Conservation (phyloP, 2,113 vertebrate genomes). For the Pelvicachromis taeniatus region DNA sequence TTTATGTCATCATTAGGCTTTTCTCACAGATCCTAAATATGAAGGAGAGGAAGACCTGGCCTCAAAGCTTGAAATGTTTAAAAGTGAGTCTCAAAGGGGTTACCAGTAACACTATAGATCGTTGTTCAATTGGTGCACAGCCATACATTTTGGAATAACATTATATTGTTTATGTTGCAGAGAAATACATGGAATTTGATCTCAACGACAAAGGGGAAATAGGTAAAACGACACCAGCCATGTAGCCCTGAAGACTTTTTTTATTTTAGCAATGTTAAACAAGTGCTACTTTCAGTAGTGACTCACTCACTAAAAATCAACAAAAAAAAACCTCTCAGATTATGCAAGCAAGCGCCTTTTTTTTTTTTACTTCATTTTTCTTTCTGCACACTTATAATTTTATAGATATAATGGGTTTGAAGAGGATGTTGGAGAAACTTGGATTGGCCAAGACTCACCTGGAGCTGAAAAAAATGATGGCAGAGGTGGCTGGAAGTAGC, state of each 20-base stretch:
- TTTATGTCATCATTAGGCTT: constrained; percentile 58
- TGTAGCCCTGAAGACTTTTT: neutral
- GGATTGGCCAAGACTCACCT: constrained; percentile 81
- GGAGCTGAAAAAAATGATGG: constrained; percentile 83
- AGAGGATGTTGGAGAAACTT: constrained; percentile 82
- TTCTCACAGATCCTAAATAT: constrained; percentile 76
- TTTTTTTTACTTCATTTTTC: neutral
- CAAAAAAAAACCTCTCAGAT: neutral
- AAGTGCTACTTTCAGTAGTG: neutral
- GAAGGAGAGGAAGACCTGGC: constrained; percentile 74
- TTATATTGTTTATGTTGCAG: constrained; percentile 60
- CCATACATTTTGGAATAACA: neutral
- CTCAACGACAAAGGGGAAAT: constrained; percentile 81
- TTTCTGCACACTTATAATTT: neutral
- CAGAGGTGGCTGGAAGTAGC: constrained; percentile 68
- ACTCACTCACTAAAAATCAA: neutral
- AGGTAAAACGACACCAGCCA: constrained; percentile 54
- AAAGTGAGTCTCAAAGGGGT: constrained; percentile 60
- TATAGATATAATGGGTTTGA: constrained; percentile 81
- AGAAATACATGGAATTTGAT: constrained; percentile 85
- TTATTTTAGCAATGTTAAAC: neutral
- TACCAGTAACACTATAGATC: neutral
- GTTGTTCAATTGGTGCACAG: neutral
- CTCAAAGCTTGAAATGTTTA: constrained; percentile 77
- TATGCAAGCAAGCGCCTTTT: neutral